Evolutionary conservation across 2,113 vertebrate species (phyloP), one percentile per base, ranked within the genome.

Genomic region (Xenopus borealis): DNA sequence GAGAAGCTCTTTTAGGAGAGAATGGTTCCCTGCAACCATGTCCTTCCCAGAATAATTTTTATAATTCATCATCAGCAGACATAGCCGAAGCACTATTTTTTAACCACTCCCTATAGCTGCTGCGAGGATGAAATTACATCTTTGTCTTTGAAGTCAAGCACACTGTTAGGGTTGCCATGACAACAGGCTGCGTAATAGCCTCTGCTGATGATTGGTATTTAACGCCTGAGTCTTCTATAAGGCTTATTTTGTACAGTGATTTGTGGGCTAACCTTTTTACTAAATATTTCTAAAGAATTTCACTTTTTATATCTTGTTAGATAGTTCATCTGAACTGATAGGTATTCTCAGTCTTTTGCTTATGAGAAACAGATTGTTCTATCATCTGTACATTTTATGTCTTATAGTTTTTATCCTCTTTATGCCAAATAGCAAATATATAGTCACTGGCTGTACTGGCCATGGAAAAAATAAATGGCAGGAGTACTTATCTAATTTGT

Each of bases 71-170:
- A 84, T 90, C 84, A 87, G 89, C 86, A 88, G 91, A 84, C 86
- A 72, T 78, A 53, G 86, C 86, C 85, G 75, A 81, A 84, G 83
- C 83, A 80, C 85, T 81, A 77, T 86, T 87, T 89, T 85, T 89
- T 89, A 92, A 90, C 91, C 93, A 92, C 95, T 94, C 93, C 94
- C 94, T 93, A 94, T 95, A 94, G 94, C 95, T 96, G 94, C 90
- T 91, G 90, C 89, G 89, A 94, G 94, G 89, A 93, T 95, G 94
- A 93, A 96, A 97, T 96, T 95, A 94, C 94, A 95, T 94, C 95
- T 93, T 88, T 90, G 92, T 93, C 94, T 96, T 95, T 94, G 93
- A 93, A 94, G 93, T 93, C 89, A 84, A 90, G 91, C 91, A 87
- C 87, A 89, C 90, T 84, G 85, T 91, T 91, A 89, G 88, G 74